A percentile compares a stretch with the other conserved stretches of the same genome.
phyloP scores from a whole-genome alignment of 1,140 invertebrate genomes.

The Drosophila neocordata region DNA sequence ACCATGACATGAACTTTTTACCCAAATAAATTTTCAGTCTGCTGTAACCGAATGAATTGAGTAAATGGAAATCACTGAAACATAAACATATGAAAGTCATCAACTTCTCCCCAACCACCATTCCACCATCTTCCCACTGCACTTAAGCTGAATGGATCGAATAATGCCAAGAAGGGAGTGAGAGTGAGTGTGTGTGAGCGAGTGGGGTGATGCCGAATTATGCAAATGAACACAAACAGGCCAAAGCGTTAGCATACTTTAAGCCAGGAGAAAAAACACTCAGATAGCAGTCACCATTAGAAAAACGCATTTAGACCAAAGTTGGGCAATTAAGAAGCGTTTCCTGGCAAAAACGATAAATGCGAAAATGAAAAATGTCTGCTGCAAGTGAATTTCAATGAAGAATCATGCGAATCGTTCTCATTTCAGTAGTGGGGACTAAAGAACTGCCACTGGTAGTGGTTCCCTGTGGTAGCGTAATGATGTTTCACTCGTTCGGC shows the following conservation, averaged over 20 bases:
- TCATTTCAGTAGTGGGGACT: background rate
- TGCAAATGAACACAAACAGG: conserved; percentile 33
- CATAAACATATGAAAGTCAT: conserved; percentile 49
- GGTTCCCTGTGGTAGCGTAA: conserved; percentile 32
- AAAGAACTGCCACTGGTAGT: conserved; percentile 5
- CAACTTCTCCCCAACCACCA: conserved; percentile 11
- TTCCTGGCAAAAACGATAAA: conserved; percentile 46
- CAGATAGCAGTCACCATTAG: conserved; percentile 22
- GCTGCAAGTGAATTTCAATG: conserved; percentile 33
- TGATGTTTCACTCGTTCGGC: conserved; percentile 43
- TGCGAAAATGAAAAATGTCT: conserved; percentile 48
- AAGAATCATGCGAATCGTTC: conserved; percentile 3
- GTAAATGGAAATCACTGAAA: conserved; percentile 51
- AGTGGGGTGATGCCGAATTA: conserved; percentile 26
- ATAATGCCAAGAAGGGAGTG: background rate
- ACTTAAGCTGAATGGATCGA: conserved; percentile 19
- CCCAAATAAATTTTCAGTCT: conserved; percentile 60
- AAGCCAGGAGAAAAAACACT: background rate
- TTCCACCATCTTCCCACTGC: background rate
- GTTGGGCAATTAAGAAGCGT: conserved; percentile 46
- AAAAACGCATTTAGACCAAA: conserved; percentile 43
- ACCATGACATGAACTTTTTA: conserved; percentile 38
- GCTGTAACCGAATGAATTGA: conserved; percentile 39
- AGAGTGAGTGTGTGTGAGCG: background rate
- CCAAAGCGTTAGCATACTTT: conserved; percentile 22